Evolutionary conservation across 2,888 invertebrate species (phyloP), one percentile per base, ranked within the genome.

Genomic region (Ennomos quercinarius): DNA sequence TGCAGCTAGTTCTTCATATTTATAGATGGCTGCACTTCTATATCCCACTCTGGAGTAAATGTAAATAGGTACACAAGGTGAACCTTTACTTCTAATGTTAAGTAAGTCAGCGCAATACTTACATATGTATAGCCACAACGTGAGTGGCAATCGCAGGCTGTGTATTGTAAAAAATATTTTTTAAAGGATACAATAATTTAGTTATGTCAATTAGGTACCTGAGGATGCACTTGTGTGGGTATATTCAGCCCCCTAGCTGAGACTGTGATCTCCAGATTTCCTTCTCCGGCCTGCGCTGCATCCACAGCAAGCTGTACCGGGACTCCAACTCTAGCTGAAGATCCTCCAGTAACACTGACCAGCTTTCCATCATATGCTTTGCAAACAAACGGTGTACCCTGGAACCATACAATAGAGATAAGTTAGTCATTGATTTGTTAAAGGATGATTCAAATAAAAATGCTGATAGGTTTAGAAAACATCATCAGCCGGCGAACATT

Each of bases 201-300:
- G 27, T 27, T 6, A 6, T 6, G 5, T 27, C 6, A 27, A 27
- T 17, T 17, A 17, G 17, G 17, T 77, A 98, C 98, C 87, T 98
- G 96, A 9, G 98, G 97, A 83, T 97, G 97, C 45, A 98, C 98
- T 94, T 98, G 98, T 53, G 98, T 98, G 48, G 98, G 98, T 76
- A 99, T 98, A 82, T 99, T 98, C 66, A 97, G 94, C 53, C 98
- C 98, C 82, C 97, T 95, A 43, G 98, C 97, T 64, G 98, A 97
- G 72, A 99, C 98, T 47, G 98, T 98, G 70, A 99, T 99, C 91
- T 99, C 99, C 69, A 99, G 93, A 86, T 98, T 98, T 52, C 99
- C 99, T 91, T 99, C 99, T 9, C 99, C 99, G 46, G 99, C 98
- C 84, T 98, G 96, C 66, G 97, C 97, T 3, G 99, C 99, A 85